Evolutionary conservation across 2,888 invertebrate genomes (phyloP).

Genomic region (Neocrepidodera transversa): DNA sequence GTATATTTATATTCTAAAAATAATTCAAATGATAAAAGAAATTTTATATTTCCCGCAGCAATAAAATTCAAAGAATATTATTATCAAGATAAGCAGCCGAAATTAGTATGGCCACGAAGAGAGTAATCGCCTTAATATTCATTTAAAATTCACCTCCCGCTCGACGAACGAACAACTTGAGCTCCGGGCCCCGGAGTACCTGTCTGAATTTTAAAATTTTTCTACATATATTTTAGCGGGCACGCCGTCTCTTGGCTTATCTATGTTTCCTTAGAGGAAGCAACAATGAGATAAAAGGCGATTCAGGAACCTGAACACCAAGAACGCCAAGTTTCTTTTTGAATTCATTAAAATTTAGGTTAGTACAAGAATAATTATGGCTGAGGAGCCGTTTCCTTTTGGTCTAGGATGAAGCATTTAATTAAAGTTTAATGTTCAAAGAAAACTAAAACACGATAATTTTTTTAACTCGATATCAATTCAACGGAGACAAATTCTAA

Average conservation of each 20-base stretch:
- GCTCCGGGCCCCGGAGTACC: slow-evolving; percentile 39
- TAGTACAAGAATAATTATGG: slow-evolving; percentile 23
- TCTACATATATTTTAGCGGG: slow-evolving; percentile 23
- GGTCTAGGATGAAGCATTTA: slow-evolving; percentile 7
- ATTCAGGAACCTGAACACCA: slow-evolving; percentile 10
- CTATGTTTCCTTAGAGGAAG: slow-evolving; percentile 26
- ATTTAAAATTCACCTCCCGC: slow-evolving; percentile 40
- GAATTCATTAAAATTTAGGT: slow-evolving; percentile 21
- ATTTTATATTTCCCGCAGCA: slow-evolving; percentile 3
- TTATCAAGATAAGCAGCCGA: slow-evolving; percentile 26
- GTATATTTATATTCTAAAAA: too few relatives aligned
- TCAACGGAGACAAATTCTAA: too few relatives aligned
- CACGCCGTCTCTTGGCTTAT: slow-evolving; percentile 15
- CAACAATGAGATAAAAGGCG: slow-evolving; percentile 15
- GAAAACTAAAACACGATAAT: too few relatives aligned
- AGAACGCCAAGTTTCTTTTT: slow-evolving; percentile 11
- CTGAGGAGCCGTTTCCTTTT: slow-evolving; percentile 17
- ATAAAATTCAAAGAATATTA: slow-evolving; percentile 18
- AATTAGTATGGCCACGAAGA: slow-evolving; percentile 40
- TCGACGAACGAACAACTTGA: slow-evolving; percentile 35
- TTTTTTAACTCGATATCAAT: too few relatives aligned
- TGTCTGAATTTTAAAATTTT: slow-evolving; percentile 43
- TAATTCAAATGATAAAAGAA: slow-evolving; percentile 4
- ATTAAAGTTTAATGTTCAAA: slow-evolving; percentile 5
- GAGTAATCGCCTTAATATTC: slow-evolving; percentile 42